These are phyloP conservation scores for Taenaris catops DNA, from an alignment of 2,888 invertebrate species.

Conservation along the genomic window DNA sequence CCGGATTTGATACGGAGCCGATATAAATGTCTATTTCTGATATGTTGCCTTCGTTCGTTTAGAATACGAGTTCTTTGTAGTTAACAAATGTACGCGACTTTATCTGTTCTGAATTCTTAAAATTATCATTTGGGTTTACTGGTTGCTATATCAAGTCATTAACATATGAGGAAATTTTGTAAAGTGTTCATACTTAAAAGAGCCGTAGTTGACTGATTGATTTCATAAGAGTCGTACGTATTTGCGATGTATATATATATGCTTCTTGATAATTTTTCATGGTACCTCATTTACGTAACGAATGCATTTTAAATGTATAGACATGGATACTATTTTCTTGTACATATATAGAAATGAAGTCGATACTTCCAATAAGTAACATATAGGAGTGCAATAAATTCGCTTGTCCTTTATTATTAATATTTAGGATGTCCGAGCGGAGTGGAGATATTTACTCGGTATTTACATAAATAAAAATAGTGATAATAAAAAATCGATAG, in stretches of 20 bases:
- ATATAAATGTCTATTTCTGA: conserved; percentile 57
- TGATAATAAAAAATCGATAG: too few species aligned
- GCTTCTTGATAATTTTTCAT: too few species aligned
- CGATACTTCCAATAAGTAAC: conserved; percentile 26
- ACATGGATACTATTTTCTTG: neutral
- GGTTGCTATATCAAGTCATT: too few species aligned
- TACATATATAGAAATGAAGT: conserved; percentile 11
- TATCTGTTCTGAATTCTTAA: conserved; percentile 1
- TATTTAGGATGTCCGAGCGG: too few species aligned
- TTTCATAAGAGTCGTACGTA: too few species aligned
- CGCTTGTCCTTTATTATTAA: conserved; percentile 22
- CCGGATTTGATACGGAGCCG: conserved; percentile 48
- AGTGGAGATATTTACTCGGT: too few species aligned
- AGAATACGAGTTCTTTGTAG: conserved; percentile 25
- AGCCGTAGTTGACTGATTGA: too few species aligned
- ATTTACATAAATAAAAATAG: too few species aligned
- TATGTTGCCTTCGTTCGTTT: conserved; percentile 41
- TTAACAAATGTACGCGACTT: conserved; percentile 1
- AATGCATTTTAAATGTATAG: neutral
- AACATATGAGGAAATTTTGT: too few species aligned
- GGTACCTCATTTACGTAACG: too few species aligned
- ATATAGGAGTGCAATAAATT: conserved; percentile 27
- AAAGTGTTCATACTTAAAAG: too few species aligned
- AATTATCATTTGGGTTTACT: neutral
- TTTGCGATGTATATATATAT: too few species aligned